Evolutionary conservation across 2,888 invertebrate genomes (phyloP).

Genomic region (Conchocele bisecta): DNA sequence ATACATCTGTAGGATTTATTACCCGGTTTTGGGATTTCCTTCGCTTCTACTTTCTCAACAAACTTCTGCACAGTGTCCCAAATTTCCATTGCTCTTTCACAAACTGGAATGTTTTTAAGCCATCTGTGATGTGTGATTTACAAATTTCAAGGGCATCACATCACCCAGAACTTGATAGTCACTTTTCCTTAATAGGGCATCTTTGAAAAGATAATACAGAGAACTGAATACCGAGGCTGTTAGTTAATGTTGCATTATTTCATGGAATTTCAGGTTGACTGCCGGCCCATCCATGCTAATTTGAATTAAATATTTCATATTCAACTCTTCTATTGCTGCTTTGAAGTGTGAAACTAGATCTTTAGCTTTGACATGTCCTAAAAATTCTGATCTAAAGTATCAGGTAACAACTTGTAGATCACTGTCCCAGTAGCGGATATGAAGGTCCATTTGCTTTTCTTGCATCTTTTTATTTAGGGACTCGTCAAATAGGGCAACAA

Average conservation of each 20-base stretch:
- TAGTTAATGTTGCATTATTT: background rate
- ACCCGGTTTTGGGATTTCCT: conserved; percentile 1
- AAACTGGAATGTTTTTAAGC: conserved; percentile 49
- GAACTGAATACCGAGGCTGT: conserved; percentile 61
- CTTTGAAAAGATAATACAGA: conserved; percentile 70
- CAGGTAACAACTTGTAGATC: conserved; percentile 25
- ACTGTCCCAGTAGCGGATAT: conserved; percentile 31
- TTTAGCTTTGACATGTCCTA: conserved; percentile 33
- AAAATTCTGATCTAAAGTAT: conserved; percentile 41
- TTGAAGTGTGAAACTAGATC: conserved; percentile 24
- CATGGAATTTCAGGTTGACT: conserved; percentile 36
- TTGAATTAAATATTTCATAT: conserved; percentile 26
- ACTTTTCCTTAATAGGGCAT: conserved; percentile 67
- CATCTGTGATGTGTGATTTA: conserved; percentile 43
- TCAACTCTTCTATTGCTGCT: conserved; percentile 14
- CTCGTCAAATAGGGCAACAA: conserved; percentile 49
- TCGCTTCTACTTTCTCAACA: conserved; percentile 20
- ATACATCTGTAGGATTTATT: background rate
- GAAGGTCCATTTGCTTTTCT: conserved; percentile 56
- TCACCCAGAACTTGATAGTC: conserved; percentile 59
- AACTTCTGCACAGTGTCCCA: conserved; percentile 34
- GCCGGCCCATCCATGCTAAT: conserved; percentile 44
- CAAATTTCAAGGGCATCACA: conserved; percentile 62
- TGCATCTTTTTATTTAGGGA: conserved; percentile 39
- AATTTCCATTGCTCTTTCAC: conserved; percentile 29